These are phyloP conservation scores for Mayetiola destructor DNA, from an alignment of 2,888 invertebrate species.

Conservation along the genomic window DNA sequence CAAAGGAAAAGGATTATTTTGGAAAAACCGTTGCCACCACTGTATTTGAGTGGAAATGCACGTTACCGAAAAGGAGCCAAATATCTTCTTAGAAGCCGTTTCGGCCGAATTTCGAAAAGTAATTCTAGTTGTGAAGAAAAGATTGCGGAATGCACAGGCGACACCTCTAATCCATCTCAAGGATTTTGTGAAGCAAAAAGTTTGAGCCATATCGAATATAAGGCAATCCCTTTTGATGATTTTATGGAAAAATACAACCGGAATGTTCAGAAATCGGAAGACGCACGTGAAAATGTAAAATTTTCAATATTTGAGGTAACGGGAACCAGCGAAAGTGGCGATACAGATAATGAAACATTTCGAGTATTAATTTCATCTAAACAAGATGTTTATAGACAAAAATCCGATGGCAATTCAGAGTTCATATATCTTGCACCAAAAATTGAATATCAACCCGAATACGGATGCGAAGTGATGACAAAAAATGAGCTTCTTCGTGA, in stretches of 20 bases:
- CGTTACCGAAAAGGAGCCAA: background rate
- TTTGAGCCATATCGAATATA: background rate
- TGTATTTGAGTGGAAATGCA: background rate
- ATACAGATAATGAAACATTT: background rate
- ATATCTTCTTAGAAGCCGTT: background rate
- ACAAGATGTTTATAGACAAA: background rate
- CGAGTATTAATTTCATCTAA: background rate
- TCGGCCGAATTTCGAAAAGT: background rate
- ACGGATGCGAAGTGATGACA: constrained; percentile 22
- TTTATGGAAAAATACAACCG: background rate
- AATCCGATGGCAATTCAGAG: background rate
- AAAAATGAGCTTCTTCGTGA: constrained; percentile 20
- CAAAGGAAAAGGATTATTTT: background rate
- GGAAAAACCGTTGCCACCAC: background rate
- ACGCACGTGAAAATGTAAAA: background rate
- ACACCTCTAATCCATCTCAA: background rate
- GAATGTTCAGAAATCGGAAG: background rate
- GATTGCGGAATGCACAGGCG: background rate
- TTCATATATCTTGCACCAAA: constrained; percentile 20
- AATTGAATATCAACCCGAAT: constrained; percentile 22
- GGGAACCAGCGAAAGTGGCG: background rate
- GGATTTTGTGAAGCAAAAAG: background rate
- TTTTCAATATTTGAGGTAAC: background rate
- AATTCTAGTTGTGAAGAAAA: background rate
- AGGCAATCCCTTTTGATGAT: background rate